These are phyloP conservation scores for Aleiodes leptofemur DNA, from an alignment of 2,888 invertebrate species.

Conservation along the genomic window DNA sequence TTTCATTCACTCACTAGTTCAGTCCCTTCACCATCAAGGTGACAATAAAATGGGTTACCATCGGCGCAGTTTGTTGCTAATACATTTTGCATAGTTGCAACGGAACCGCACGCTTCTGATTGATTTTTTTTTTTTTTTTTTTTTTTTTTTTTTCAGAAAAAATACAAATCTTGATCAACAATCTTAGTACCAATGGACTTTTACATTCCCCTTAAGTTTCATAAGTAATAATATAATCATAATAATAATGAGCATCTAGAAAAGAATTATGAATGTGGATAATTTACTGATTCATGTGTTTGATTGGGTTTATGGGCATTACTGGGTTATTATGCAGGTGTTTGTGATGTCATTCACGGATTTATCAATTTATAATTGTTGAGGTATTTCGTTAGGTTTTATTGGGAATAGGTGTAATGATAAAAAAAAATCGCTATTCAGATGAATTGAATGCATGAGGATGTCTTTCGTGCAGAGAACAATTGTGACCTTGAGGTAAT, in stretches of 20 bases:
- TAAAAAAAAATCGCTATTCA: too few species aligned
- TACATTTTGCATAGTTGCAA: constrained; percentile 32
- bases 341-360: too few species aligned
- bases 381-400: too few species aligned
- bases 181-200: constrained; percentile 14
- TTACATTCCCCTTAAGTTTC: constrained; percentile 19
- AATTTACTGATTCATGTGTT: too few species aligned
- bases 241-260: background rate
- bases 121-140: background rate
- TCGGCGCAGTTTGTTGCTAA: constrained; percentile 50
- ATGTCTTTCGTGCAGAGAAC: too few species aligned
- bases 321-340: too few species aligned
- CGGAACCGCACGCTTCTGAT: constrained; percentile 16
- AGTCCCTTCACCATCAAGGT: constrained; percentile 60
- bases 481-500: too few species aligned
- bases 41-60: constrained; percentile 60
- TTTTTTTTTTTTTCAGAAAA: background rate
- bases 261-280: background rate
- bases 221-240: constrained; percentile 1
- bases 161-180: constrained; percentile 21
- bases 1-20: constrained; percentile 48
- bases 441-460: too few species aligned
- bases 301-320: too few species aligned
- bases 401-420: too few species aligned
- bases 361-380: too few species aligned